phyloP scores from a whole-genome alignment of 2,888 invertebrate genomes.

The Uropetala carovei region DNA sequence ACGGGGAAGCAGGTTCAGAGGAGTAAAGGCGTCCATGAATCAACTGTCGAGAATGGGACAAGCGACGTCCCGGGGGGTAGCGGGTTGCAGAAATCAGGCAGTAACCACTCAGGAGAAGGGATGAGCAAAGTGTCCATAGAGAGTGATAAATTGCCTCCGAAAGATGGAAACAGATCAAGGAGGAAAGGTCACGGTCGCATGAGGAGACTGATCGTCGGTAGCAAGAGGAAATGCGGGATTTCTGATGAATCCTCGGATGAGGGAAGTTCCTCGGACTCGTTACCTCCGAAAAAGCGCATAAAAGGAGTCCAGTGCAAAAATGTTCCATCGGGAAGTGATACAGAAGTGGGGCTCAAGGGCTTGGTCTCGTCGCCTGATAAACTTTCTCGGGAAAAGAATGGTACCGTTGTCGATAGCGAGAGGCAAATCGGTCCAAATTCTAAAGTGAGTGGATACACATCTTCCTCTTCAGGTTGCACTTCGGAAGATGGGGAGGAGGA shows the following conservation, averaged over 20 bases:
- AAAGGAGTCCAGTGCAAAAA: not conserved
- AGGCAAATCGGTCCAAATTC: not conserved
- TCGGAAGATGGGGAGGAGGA: constrained; percentile 50
- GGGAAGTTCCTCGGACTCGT: not conserved
- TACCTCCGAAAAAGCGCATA: constrained; percentile 25
- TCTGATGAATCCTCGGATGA: constrained; percentile 46
- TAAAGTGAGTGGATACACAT: constrained; percentile 48
- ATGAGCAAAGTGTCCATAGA: not conserved
- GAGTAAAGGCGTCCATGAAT: not conserved
- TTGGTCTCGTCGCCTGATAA: constrained; percentile 4
- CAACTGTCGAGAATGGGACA: not conserved
- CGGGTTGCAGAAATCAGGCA: constrained; percentile 34
- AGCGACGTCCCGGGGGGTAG: constrained; percentile 10
- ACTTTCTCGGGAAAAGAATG: constrained; percentile 14
- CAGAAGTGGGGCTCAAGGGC: constrained; percentile 20
- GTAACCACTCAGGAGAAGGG: not conserved
- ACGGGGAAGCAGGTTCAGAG: not conserved
- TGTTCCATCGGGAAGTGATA: not conserved
- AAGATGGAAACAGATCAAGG: not conserved
- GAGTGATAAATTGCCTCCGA: not conserved
- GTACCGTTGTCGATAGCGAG: not conserved
- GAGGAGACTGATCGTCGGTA: constrained; percentile 31
- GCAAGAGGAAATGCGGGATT: constrained; percentile 25
- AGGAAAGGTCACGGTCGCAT: not conserved
- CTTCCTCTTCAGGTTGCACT: not conserved